These are phyloP conservation scores for Stictonetta naevosa DNA, from an alignment of 2,113 vertebrate genomes.

Conservation along the genomic window DNA sequence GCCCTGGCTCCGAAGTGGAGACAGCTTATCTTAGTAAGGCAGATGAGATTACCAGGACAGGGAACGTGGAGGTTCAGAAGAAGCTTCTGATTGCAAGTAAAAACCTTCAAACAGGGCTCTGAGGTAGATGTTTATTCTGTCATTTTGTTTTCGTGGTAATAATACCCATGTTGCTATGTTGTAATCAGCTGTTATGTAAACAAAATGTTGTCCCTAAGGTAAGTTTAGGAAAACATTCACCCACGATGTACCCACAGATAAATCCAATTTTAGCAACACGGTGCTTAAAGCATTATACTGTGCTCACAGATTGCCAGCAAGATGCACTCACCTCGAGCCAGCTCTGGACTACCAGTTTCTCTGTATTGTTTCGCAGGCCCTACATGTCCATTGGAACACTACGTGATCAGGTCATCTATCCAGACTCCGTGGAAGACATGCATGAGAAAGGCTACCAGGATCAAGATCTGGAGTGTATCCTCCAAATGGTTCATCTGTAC, in stretches of 20 bases:
- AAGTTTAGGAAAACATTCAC: neutral
- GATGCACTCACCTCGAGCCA: neutral
- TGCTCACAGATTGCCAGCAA: neutral
- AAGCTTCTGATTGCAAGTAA: neutral
- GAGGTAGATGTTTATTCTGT: neutral
- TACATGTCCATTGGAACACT: slow-evolving; percentile 97
- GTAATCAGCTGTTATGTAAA: slow-evolving; percentile 34
- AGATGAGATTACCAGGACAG: neutral
- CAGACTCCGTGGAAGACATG: slow-evolving; percentile 94
- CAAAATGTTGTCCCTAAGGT: neutral
- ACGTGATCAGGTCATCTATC: slow-evolving; percentile 97
- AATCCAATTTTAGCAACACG: slow-evolving; percentile 8
- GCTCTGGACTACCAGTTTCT: neutral
- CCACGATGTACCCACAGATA: neutral
- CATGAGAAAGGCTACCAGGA: slow-evolving; percentile 87
- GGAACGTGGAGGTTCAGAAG: neutral
- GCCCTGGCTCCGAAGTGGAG: neutral
- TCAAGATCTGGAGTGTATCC: slow-evolving; percentile 88
- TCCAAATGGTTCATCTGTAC: slow-evolving; percentile 92
- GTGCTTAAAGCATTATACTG: neutral
- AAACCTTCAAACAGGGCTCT: neutral
- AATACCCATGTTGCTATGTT: neutral
- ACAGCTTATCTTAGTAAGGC: neutral
- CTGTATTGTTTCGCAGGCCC: slow-evolving; percentile 79
- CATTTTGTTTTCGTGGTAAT: neutral